Conservation (phyloP, 2,113 vertebrate genomes). For the Pseudolaguvia tuberculata region DNA sequence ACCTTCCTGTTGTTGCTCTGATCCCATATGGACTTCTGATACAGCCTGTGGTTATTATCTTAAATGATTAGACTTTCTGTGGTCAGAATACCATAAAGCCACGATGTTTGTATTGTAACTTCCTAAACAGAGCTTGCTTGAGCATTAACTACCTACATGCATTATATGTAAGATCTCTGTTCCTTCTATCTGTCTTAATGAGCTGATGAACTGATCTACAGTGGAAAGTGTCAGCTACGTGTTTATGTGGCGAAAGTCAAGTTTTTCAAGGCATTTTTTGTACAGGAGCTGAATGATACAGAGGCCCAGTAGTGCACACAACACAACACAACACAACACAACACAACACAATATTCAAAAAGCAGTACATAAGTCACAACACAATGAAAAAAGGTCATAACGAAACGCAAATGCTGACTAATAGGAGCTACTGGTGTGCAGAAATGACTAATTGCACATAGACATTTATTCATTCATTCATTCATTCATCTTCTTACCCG, state of each 20-base stretch:
- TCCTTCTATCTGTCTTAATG: not conserved
- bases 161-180: not conserved
- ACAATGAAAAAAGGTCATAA: too few relatives aligned
- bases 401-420: too few relatives aligned
- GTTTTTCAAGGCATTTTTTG: constrained; percentile 53
- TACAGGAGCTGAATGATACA: constrained; percentile 65
- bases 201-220: constrained; percentile 5
- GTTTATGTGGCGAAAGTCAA: not conserved
- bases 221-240: not conserved
- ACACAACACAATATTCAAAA: too few relatives aligned
- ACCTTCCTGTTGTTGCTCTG: not conserved
- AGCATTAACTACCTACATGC: not conserved
- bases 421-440: too few relatives aligned
- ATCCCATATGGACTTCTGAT: constrained; percentile 4
- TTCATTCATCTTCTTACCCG: too few relatives aligned
- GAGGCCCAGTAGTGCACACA: too few relatives aligned
- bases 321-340: too few relatives aligned
- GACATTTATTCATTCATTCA: too few relatives aligned
- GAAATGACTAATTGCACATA: too few relatives aligned
- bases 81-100: not conserved
- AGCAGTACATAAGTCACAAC: too few relatives aligned
- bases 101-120: not conserved
- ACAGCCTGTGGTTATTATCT: not conserved
- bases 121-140: not conserved
- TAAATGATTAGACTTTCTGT: not conserved